These are phyloP conservation scores for Ascidia mentula DNA, from an alignment of 23 tunicate genomes.

Conservation along the genomic window DNA sequence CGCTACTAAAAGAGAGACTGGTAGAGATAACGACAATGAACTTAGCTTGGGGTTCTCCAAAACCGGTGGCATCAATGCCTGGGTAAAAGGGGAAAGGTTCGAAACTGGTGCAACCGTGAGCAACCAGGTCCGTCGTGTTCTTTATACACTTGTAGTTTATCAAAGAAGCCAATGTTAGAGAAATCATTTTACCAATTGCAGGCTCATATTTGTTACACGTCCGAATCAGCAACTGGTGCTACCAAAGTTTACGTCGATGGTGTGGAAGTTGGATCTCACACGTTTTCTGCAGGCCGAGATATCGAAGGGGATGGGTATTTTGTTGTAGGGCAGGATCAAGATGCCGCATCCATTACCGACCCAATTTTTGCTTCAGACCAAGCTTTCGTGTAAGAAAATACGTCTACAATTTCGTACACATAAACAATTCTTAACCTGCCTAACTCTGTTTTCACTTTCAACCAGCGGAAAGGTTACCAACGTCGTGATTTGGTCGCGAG, in stretches of 20 bases:
- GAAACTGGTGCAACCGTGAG: too few species aligned
- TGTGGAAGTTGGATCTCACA: background rate
- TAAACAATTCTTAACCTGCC: too few species aligned
- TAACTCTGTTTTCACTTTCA: too few species aligned
- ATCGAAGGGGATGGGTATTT: background rate
- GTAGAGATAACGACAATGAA: too few species aligned
- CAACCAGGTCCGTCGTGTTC: too few species aligned
- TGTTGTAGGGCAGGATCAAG: background rate
- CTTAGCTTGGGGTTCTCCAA: background rate
- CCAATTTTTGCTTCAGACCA: background rate
- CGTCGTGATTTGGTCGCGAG: background rate
- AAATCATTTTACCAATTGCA: too few species aligned
- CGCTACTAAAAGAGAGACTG: background rate
- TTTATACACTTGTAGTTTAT: background rate
- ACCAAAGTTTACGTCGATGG: background rate
- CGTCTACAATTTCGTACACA: background rate
- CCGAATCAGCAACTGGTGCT: background rate
- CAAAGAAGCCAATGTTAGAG: background rate
- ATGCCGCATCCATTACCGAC: background rate
- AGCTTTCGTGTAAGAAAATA: background rate
- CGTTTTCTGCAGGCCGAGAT: background rate
- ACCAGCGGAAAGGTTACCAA: background rate
- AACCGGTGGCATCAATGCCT: too few species aligned
- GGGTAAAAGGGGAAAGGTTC: too few species aligned
- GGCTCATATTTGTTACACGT: background rate